phyloP scores from a whole-genome alignment of 2,888 invertebrate genomes.

The Parthenolecanium corni region DNA sequence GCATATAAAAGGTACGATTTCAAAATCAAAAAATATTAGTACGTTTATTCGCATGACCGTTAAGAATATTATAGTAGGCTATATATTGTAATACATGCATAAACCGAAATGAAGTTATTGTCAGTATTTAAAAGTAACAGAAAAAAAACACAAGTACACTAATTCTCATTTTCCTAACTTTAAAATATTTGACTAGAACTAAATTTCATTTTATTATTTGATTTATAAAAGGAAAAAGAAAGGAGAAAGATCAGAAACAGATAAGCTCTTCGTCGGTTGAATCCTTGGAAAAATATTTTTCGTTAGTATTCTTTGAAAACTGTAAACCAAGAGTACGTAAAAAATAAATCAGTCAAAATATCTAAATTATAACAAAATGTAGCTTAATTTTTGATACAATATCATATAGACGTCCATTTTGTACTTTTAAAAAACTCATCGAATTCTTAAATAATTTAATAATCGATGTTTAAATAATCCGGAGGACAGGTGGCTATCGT shows the following conservation, averaged over 20 bases:
- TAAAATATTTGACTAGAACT: constrained; percentile 17
- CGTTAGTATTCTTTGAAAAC: too few relatives aligned
- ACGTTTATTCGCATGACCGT: not conserved
- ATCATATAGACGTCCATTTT: not conserved
- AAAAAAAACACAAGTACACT: constrained; percentile 1
- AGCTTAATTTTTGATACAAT: not conserved
- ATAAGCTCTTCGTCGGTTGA: too few relatives aligned
- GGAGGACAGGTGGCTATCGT: too few relatives aligned
- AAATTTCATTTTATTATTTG: not conserved
- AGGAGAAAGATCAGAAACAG: too few relatives aligned
- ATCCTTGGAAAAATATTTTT: too few relatives aligned
- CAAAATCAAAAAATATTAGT: constrained; percentile 7
- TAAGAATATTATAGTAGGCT: not conserved
- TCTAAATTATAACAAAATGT: not conserved
- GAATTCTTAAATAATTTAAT: too few relatives aligned
- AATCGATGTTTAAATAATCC: too few relatives aligned
- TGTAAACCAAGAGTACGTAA: too few relatives aligned
- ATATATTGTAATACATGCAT: not conserved
- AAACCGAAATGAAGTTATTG: constrained; percentile 10
- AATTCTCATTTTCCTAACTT: not conserved
- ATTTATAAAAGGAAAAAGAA: too few relatives aligned
- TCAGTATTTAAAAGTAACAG: constrained; percentile 1
- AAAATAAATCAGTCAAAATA: not conserved
- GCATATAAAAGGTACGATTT: constrained; percentile 3
- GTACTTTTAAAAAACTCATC: not conserved